Evolutionary conservation across 2,888 invertebrate species (phyloP).

Genomic region (Abrostola tripartita): DNA sequence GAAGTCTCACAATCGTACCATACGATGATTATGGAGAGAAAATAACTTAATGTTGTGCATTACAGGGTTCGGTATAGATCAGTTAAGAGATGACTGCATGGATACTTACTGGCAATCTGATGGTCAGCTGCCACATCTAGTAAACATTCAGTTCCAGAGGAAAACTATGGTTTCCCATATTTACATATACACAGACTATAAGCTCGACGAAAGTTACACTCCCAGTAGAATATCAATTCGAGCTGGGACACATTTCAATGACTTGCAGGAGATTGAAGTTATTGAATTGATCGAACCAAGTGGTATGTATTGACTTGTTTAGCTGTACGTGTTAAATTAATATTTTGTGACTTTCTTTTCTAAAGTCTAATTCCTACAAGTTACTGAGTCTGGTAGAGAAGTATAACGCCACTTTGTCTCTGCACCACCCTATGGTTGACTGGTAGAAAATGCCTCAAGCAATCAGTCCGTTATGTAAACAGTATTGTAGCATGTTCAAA

Average conservation of each 20-base stretch:
- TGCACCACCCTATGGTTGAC: no score
- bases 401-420: no score
- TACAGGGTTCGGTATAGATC: slow-evolving; percentile 98
- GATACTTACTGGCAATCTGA: slow-evolving; percentile 99
- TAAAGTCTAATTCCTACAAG: no score
- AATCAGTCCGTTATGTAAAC: no score
- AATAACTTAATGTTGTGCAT: slow-evolving; percentile 23
- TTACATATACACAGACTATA: slow-evolving; percentile 99
- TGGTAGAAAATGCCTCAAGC: no score
- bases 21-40: neutral
- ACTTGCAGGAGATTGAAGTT: slow-evolving; percentile 98
- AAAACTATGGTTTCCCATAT: slow-evolving; percentile 98
- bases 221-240: slow-evolving; percentile 97
- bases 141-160: slow-evolving; percentile 98
- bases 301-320: slow-evolving; percentile 78
- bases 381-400: no score
- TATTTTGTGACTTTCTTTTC: no score
- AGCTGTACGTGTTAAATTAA: neutral
- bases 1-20: no score
- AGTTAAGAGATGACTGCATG: slow-evolving; percentile 97
- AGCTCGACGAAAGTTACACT: slow-evolving; percentile 99
- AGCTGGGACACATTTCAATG: slow-evolving; percentile 98
- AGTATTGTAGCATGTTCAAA: no score
- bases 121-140: slow-evolving; percentile 98
- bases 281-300: slow-evolving; percentile 97